Conservation (phyloP, 2,888 invertebrate species). For the Cordylochernes scorpioides region DNA sequence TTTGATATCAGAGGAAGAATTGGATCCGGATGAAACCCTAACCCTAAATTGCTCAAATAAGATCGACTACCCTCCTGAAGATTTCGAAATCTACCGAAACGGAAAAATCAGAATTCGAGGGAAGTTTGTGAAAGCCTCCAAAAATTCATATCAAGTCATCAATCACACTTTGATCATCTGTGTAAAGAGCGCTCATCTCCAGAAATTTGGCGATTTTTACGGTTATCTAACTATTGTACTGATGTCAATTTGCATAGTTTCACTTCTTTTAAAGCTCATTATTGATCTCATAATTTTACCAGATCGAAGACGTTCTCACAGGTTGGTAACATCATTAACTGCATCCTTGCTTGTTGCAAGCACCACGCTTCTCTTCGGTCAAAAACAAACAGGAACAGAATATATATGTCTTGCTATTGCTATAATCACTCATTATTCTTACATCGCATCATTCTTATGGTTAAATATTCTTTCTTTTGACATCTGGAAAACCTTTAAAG, state of each 20-base stretch:
- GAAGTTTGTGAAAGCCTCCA: no score
- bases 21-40: no score
- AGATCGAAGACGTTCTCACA: constrained; percentile 17
- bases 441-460: constrained; percentile 20
- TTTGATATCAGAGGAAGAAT: no score
- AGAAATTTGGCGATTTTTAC: no score
- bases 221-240: constrained; percentile 15
- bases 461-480: constrained; percentile 19
- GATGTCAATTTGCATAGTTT: constrained; percentile 15
- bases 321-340: constrained; percentile 17
- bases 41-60: no score
- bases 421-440: constrained; percentile 17
- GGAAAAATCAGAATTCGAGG: no score
- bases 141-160: no score
- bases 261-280: constrained; percentile 15
- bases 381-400: constrained; percentile 2
- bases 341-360: constrained; percentile 17
- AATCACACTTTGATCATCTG: no score
- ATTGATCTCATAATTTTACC: constrained; percentile 16
- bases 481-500: constrained; percentile 18
- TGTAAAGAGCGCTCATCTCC: no score
- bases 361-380: constrained; percentile 15
- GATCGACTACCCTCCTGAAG: no score
- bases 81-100: no score
- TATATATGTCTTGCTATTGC: constrained; percentile 13